A percentile compares a stretch with the other conserved stretches of the same genome.
These are phyloP conservation scores for Tychaedon coryphoeus DNA, from an alignment of 2,113 vertebrate species.

Conservation along the genomic window DNA sequence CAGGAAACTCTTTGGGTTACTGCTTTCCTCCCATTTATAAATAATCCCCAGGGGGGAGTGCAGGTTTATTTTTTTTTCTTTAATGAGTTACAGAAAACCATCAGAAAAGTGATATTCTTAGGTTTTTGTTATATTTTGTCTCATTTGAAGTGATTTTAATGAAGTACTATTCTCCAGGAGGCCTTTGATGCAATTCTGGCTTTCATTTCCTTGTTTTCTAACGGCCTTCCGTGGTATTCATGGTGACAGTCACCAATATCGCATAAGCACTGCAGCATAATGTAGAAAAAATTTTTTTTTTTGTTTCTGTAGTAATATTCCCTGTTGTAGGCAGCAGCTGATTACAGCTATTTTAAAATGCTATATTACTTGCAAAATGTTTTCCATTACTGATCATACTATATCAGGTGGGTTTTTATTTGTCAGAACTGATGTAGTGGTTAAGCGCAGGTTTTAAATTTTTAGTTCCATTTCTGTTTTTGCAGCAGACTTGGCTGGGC, in stretches of 20 bases:
- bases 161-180: neutral
- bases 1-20: neutral
- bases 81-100: neutral
- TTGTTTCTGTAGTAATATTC: neutral
- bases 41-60: neutral
- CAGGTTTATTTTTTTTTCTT: neutral
- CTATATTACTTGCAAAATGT: neutral
- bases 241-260: neutral
- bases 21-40: neutral
- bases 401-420: neutral
- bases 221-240: neutral
- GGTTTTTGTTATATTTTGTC: neutral
- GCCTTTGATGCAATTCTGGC: neutral
- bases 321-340: neutral
- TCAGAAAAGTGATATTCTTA: neutral
- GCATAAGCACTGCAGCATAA: neutral
- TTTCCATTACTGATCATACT: neutral
- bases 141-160: neutral
- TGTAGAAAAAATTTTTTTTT: neutral
- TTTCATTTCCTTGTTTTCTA: conserved; percentile 1
- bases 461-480: neutral
- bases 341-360: neutral
- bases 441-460: neutral
- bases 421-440: neutral
- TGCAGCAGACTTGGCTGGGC: neutral